Conservation (phyloP, 2,797 vertebrate genomes). For the Cyprinella venusta region DNA sequence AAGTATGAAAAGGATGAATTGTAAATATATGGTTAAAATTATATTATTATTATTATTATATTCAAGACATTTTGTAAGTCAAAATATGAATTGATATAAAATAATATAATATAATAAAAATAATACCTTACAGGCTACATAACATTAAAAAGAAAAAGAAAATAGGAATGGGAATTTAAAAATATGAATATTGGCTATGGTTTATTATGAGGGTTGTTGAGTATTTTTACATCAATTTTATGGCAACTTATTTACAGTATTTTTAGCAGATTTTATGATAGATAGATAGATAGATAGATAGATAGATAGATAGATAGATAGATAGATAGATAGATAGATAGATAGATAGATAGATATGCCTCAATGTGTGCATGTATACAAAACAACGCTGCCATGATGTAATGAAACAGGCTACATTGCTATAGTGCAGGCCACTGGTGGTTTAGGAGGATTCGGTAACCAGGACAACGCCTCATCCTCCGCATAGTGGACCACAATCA, state of each 20-base stretch:
- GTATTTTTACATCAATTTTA: neutral
- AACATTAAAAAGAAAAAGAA: neutral
- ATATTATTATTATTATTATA: too few species aligned
- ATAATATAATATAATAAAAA: neutral
- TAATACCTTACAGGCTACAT: neutral
- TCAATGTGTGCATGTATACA: neutral
- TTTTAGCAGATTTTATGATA: neutral
- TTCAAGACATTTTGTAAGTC: neutral
- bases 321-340: slow-evolving; percentile 7
- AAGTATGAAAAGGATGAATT: neutral
- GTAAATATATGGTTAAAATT: neutral
- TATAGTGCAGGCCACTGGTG: slow-evolving; percentile 5
- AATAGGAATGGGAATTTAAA: neutral
- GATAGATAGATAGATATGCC: slow-evolving; percentile 2
- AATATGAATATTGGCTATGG: neutral
- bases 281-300: neutral
- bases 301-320: slow-evolving; percentile 1
- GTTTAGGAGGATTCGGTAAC: slow-evolving; percentile 48
- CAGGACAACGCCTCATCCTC: slow-evolving; percentile 73
- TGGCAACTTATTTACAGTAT: too few species aligned
- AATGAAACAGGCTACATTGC: neutral
- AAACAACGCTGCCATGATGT: neutral
- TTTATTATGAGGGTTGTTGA: neutral
- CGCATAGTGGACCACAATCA: slow-evolving; percentile 41
- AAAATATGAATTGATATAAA: neutral